Percentiles rank a stretch among this genome's conserved stretches.
Evolutionary conservation across 2,888 invertebrate genomes (phyloP).

Genomic region (Bibio marci): DNA sequence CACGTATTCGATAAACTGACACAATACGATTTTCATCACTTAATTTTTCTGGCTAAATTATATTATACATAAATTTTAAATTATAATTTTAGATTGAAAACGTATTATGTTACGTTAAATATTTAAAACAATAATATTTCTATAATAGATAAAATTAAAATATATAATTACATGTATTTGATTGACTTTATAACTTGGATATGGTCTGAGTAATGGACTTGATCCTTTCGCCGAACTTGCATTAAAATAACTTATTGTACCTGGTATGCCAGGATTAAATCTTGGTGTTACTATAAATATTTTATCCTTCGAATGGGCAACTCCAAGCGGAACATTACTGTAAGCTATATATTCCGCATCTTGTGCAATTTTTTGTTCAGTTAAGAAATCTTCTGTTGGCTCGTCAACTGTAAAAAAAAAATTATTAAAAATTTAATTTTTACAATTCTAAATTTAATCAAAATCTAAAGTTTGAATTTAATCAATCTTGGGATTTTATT

Average conservation of each 20-base stretch:
- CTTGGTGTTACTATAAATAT: conserved; percentile 45
- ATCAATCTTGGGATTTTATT: no score
- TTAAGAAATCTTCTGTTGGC: no score
- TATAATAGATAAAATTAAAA: no score
- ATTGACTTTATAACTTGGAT: conserved; percentile 22
- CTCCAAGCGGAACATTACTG: conserved; percentile 28
- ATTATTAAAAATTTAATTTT: no score
- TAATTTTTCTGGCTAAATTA: conserved; percentile 1
- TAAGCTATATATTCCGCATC: conserved; percentile 18
- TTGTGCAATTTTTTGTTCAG: neutral
- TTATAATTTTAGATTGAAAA: no score
- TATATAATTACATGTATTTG: conserved; percentile 17
- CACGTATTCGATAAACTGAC: conserved; percentile 52
- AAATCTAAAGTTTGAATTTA: no score
- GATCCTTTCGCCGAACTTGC: neutral
- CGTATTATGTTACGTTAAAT: no score
- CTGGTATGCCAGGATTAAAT: conserved; percentile 43
- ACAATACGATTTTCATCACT: conserved; percentile 27
- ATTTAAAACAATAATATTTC: no score
- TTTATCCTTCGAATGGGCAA: conserved; percentile 16
- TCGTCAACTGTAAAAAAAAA: no score
- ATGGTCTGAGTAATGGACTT: conserved; percentile 23
- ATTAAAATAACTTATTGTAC: conserved; percentile 39
- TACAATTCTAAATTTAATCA: no score
- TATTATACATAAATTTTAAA: no score